Conservation (phyloP, 2,113 vertebrate species). For the Tympanuchus pallidicinctus region DNA sequence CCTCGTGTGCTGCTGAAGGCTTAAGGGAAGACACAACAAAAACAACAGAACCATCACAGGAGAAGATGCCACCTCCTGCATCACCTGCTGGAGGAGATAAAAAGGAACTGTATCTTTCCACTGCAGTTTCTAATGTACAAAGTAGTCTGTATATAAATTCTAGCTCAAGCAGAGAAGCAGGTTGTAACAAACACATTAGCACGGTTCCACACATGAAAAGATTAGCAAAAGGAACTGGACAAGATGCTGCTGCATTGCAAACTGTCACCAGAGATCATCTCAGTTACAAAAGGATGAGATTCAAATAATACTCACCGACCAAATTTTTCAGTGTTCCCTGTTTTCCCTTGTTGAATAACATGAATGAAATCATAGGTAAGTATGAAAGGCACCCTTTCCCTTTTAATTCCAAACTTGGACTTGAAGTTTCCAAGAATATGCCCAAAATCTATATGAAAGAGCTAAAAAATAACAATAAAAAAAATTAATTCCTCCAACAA, state of each 20-base stretch:
- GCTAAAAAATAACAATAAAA: slow-evolving; percentile 74
- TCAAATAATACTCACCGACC: slow-evolving; percentile 83
- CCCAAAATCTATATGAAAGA: slow-evolving; percentile 99
- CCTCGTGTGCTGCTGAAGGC: neutral
- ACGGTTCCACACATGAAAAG: neutral
- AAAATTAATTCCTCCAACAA: neutral
- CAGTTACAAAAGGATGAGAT: neutral
- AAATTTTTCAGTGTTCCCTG: slow-evolving; percentile 97
- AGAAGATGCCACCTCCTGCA: neutral
- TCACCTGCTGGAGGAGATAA: neutral
- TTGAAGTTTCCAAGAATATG: slow-evolving; percentile 99
- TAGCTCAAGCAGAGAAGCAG: neutral
- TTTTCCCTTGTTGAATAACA: slow-evolving; percentile 98
- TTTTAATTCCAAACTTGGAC: slow-evolving; percentile 99
- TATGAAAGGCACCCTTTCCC: slow-evolving; percentile 98
- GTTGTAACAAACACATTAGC: neutral
- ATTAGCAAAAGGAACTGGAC: neutral
- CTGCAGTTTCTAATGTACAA: neutral
- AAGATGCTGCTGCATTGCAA: neutral
- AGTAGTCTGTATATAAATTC: neutral
- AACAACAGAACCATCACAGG: neutral
- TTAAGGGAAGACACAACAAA: neutral
- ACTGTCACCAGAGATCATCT: neutral
- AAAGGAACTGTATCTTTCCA: neutral
- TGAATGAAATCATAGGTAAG: slow-evolving; percentile 99